Evolutionary conservation across 2,113 vertebrate genomes (phyloP).

Genomic region (Zapornia atra): DNA sequence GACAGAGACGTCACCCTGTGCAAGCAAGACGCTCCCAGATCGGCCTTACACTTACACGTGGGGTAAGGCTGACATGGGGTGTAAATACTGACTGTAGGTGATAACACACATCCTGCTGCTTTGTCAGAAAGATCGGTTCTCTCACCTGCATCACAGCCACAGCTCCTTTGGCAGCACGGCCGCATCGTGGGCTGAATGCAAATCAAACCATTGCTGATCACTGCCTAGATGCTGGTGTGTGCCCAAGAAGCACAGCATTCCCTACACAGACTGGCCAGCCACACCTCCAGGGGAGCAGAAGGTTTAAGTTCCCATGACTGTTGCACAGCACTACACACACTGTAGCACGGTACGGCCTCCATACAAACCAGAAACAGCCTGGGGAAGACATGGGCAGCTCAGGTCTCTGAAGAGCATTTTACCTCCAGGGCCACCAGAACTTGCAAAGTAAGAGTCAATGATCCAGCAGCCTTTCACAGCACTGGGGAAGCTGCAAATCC

Average conservation of each 20-base stretch:
- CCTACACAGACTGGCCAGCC: not conserved
- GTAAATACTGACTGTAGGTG: not conserved
- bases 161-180: not conserved
- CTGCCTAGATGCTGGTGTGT: not conserved
- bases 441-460: not conserved
- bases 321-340: not conserved
- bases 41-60: fast-evolving
- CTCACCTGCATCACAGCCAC: not conserved
- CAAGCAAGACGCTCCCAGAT: not conserved
- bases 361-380: not conserved
- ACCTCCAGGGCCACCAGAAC: not conserved
- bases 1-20: not conserved
- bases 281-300: not conserved
- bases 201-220: not conserved
- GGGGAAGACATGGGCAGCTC: not conserved
- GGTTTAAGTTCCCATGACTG: not conserved
- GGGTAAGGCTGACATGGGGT: not conserved
- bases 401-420: not conserved
- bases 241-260: not conserved
- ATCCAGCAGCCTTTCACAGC: not conserved
- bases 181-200: not conserved
- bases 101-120: not conserved
- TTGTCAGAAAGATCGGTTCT: not conserved
- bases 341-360: not conserved
- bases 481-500: not conserved